These are phyloP conservation scores for Lepidochrysops patricia DNA, from an alignment of 2,888 invertebrate species.

Conservation along the genomic window DNA sequence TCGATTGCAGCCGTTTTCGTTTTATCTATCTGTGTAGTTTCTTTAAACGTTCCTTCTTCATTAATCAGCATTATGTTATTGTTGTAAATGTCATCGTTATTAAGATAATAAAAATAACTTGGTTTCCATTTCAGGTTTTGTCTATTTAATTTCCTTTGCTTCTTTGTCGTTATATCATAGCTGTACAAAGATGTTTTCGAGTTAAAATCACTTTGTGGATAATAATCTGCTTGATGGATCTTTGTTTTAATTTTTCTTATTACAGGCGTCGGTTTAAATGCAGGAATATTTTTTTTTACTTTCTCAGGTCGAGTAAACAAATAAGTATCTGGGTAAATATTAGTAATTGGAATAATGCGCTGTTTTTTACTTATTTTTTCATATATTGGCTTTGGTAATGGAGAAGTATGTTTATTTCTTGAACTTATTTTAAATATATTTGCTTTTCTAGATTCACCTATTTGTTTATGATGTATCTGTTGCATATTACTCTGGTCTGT, in stretches of 20 bases:
- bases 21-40: constrained; percentile 17
- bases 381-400: neutral
- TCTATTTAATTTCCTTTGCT: neutral
- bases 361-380: neutral
- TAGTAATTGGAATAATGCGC: neutral
- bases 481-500: neutral
- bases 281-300: neutral
- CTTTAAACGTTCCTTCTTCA: constrained; percentile 20
- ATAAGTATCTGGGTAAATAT: neutral
- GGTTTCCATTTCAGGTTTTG: neutral
- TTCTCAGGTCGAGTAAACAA: neutral
- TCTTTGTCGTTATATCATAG: neutral
- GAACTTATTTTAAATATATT: neutral
- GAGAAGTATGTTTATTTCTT: neutral
- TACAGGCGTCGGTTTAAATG: neutral
- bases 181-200: neutral
- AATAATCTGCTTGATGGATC: neutral
- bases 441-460: neutral
- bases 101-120: neutral
- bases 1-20: constrained; percentile 25
- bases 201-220: neutral
- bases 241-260: neutral
- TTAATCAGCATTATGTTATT: neutral
- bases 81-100: neutral
- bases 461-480: neutral